Base-by-base conservation (phyloP, 2,888 invertebrate species). In the Agrenia bidenticulata region DNA sequence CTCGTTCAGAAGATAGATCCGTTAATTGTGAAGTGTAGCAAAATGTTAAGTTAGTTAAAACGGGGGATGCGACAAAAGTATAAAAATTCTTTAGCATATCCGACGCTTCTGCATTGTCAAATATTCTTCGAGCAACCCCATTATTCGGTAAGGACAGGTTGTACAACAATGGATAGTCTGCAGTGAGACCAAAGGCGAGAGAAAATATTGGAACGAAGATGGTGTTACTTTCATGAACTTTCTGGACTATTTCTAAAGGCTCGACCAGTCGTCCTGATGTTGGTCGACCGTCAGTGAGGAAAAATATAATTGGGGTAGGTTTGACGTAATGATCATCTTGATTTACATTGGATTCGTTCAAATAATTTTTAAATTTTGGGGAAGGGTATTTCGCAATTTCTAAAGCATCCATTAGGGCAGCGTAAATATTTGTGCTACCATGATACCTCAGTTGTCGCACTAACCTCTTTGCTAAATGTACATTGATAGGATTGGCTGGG, bases 341-440 rank as follows among this genome's bases (percentile, higher is more conserved):
- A 7, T 32, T 32, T 11, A 51, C 4, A 7, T 23, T 23, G 9
- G 51, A 45, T 5, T 45, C 21, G 15, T 19, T 45, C 24, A 27
- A n/a, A 45, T n/a, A 4, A 9, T 4, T 45, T n/a, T n/a, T n/a
- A n/a, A n/a, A n/a, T n/a, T n/a, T n/a, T 9, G 21, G 2, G 2
- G 51, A 51, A 51, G 15, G 5, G 5, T 51, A 9, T 21, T 19
- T 23, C 7, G 51, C 51, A 15, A 24, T 51, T 7, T 55, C 55
- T 11, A 87, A 79, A 0, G 84, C 84, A 26, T 82, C 80, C 57
- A 82, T 80, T 4, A 89, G 77, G 0, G 88, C 88, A 63, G 83
- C 84, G 72, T 84, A 82, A 72, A 89, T 88, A 77, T 89, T 87
- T 2, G 89, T 89, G 49, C 86, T 85, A 15, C 73, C 76, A 24